A percentile compares a stretch with the other conserved stretches of the same genome.
Conservation (phyloP, 2,797 vertebrate genomes). For the Pseudomugil gertrudae region DNA sequence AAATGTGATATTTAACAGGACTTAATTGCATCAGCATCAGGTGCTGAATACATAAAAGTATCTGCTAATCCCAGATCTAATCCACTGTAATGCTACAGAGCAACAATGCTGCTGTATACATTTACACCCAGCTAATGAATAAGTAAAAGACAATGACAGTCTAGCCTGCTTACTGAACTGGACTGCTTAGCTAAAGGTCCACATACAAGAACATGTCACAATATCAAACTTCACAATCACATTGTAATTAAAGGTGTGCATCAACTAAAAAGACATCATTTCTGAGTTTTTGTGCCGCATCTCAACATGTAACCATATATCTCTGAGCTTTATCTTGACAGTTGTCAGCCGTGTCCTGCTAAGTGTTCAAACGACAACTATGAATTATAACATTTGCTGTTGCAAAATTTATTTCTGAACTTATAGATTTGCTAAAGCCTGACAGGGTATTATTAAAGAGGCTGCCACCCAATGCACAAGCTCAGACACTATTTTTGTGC, state of each 20-base stretch:
- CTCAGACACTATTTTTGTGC: constrained; percentile 22
- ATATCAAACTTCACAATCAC: constrained; percentile 54
- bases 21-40: constrained; percentile 33
- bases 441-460: constrained; percentile 32
- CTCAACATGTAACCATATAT: constrained; percentile 11
- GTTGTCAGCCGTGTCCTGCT: constrained; percentile 7
- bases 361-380: constrained; percentile 4
- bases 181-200: constrained; percentile 35
- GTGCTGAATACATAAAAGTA: constrained; percentile 23
- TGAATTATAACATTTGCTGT: constrained; percentile 10
- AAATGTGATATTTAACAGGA: constrained; percentile 17
- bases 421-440: constrained; percentile 17
- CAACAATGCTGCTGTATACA: constrained; percentile 50
- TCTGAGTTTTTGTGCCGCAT: constrained; percentile 48
- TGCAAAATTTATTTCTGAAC: constrained; percentile 4
- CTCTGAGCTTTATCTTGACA: constrained; percentile 22
- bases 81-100: constrained; percentile 41
- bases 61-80: constrained; percentile 47
- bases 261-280: constrained; percentile 31
- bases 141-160: constrained; percentile 57
- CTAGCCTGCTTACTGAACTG: constrained; percentile 33
- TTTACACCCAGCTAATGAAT: constrained; percentile 69
- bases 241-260: constrained; percentile 48
- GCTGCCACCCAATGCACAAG: constrained; percentile 31
- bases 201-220: constrained; percentile 36